Evolutionary conservation across 2,888 invertebrate species (phyloP).

Genomic region (Scaptomyza polygonia): DNA sequence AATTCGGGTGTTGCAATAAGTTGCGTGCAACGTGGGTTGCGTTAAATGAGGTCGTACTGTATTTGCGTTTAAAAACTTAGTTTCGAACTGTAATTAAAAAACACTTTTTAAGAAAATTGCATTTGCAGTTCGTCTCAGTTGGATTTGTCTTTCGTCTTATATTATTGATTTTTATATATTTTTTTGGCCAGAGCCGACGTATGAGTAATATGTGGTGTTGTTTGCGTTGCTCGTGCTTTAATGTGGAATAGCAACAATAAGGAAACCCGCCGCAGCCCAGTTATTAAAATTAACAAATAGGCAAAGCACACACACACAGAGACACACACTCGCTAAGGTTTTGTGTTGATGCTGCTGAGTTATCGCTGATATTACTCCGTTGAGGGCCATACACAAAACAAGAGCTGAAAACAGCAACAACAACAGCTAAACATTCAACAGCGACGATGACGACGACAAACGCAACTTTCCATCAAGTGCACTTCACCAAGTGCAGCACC

Average conservation of each 20-base stretch:
- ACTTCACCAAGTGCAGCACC: slow-evolving; percentile 44
- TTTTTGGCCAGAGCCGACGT: slow-evolving; percentile 62
- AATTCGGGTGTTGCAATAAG: too few species aligned
- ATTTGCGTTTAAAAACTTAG: too few species aligned
- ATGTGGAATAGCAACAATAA: slow-evolving; percentile 12
- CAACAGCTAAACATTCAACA: slow-evolving; percentile 18
- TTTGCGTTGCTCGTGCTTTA: neutral
- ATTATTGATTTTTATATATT: slow-evolving; percentile 4
- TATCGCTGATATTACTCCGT: slow-evolving; percentile 77
- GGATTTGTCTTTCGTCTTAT: neutral
- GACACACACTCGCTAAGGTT: slow-evolving; percentile 31
- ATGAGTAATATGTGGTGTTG: slow-evolving; percentile 64
- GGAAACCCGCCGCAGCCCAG: slow-evolving; percentile 39
- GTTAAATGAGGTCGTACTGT: too few species aligned
- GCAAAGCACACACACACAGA: slow-evolving; percentile 29
- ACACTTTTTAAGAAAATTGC: slow-evolving; percentile 3
- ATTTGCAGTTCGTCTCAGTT: slow-evolving; percentile 14
- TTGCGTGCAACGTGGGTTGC: too few species aligned
- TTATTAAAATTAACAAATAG: slow-evolving; percentile 81
- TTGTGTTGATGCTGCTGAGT: slow-evolving; percentile 51
- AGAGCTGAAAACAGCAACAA: slow-evolving; percentile 11
- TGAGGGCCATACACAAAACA: slow-evolving; percentile 64
- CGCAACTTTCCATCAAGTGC: slow-evolving; percentile 39
- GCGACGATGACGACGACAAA: slow-evolving; percentile 18
- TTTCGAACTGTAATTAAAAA: too few species aligned